These are phyloP conservation scores for Choloepus hoffmanni DNA, from an alignment of 2,113 vertebrate genomes.

Conservation along the genomic window DNA sequence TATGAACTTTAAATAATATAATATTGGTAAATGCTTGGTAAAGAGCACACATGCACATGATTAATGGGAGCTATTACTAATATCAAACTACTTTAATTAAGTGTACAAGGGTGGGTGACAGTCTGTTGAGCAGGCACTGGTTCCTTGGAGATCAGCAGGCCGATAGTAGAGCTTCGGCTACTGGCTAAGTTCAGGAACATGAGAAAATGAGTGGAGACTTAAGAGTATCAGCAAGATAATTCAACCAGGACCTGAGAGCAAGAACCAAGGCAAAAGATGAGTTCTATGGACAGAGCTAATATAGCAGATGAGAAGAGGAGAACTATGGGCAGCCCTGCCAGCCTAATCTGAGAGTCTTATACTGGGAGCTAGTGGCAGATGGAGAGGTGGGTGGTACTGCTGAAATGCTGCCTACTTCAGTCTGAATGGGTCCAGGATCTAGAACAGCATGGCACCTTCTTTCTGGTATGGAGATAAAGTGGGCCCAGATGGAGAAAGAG, in stretches of 20 bases:
- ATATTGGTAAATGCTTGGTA: background rate
- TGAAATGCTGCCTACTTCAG: background rate
- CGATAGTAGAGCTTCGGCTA: background rate
- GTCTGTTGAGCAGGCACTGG: background rate
- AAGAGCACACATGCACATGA: background rate
- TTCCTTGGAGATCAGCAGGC: background rate
- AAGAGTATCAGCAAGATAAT: background rate
- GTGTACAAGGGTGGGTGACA: too few relatives aligned
- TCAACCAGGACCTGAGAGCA: background rate
- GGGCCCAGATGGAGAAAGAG: background rate
- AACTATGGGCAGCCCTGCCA: background rate
- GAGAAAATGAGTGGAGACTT: background rate
- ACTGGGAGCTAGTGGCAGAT: background rate
- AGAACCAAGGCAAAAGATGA: background rate
- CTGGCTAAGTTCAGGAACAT: background rate
- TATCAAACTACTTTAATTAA: background rate
- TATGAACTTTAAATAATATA: background rate
- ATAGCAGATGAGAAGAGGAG: background rate
- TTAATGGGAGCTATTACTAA: background rate
- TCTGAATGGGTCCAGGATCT: background rate
- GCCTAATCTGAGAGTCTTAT: background rate
- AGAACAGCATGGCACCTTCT: rapidly evolving
- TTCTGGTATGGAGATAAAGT: background rate
- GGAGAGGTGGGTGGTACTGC: background rate
- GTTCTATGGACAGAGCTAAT: background rate